Base-by-base conservation (phyloP, 2,113 vertebrate species). In the Perca schrenkii region DNA sequence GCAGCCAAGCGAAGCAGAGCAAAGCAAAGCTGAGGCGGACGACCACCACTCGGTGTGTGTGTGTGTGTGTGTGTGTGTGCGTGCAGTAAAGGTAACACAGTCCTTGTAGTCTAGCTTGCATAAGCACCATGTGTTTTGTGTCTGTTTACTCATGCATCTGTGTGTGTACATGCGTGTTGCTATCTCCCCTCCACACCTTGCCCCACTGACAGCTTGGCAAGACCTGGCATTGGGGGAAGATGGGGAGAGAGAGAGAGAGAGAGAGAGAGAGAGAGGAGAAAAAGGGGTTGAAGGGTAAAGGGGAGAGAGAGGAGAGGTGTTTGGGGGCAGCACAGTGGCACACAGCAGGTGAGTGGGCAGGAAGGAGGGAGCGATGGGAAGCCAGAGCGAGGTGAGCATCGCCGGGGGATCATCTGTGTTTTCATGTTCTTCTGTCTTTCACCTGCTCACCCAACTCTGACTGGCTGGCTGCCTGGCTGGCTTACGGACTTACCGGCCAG, bases 121-220 rank as follows among this genome's bases (percentile, higher is more conserved):
- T 88, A 90, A 91, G 87, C 88, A 52, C 86, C 69, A 79, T 92
- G 91, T 86, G 87, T 88, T 80, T 80, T 78, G 78, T 84, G 66
- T 82, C 47, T 84, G 79, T 88, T 88, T 78, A 82, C 84, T 91
- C 83, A 15, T 82, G 84, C 86, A 43, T 91, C 82, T 71, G 79
- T 79, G 66, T 85, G 81, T 84, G 73, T 74, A 75, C 81, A 87
- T 68, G 82, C 60, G n/a, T 81, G 85, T 82, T 77, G 86, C 94
- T 95, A 94, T 95, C 94, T 93, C 85, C 78, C 68, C 74, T 88
- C 82, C 85, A 86, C 95, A 96, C 94, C 93, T 95, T 95, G 90
- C 88, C 87, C 92, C 79, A 85, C 79, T 86, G 90, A 93, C 92
- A 86, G 92, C 88, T 92, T 89, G 93, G 90, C 86, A 82, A 86